Evolutionary conservation across 2,113 vertebrate genomes (phyloP).

Genomic region (Laticauda laticaudata): DNA sequence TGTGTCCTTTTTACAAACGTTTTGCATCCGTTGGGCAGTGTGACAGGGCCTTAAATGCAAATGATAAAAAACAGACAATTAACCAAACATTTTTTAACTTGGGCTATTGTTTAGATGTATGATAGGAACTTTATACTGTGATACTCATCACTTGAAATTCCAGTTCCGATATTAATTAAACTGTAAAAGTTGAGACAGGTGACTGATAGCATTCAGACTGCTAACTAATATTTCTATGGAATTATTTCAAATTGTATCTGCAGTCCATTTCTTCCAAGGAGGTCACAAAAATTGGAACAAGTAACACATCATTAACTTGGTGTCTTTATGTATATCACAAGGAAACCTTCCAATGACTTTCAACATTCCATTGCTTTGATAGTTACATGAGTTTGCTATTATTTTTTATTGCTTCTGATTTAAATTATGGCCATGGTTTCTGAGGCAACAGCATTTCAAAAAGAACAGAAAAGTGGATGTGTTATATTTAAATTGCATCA

Average conservation of each 20-base stretch:
- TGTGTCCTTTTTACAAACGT: too few relatives aligned
- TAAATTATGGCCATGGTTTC: neutral
- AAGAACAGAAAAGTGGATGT: neutral
- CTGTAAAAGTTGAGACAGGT: neutral
- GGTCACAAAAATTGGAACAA: neutral
- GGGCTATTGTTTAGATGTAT: neutral
- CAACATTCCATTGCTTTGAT: neutral
- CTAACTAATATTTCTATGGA: neutral
- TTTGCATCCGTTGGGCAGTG: too few relatives aligned
- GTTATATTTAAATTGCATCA: neutral
- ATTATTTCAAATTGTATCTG: neutral
- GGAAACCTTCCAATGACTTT: neutral
- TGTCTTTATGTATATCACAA: neutral
- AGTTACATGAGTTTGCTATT: neutral
- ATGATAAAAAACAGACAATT: neutral
- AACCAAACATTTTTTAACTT: neutral
- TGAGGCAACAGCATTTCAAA: neutral
- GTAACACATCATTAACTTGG: conserved; percentile 3
- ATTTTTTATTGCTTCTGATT: neutral
- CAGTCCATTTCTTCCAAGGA: neutral
- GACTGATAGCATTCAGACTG: neutral
- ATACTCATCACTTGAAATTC: neutral
- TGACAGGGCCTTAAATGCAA: too few relatives aligned
- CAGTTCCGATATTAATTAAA: neutral
- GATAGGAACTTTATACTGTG: neutral